These are phyloP conservation scores for Notothenia coriiceps DNA, from an alignment of 2,113 vertebrate genomes.

Conservation along the genomic window DNA sequence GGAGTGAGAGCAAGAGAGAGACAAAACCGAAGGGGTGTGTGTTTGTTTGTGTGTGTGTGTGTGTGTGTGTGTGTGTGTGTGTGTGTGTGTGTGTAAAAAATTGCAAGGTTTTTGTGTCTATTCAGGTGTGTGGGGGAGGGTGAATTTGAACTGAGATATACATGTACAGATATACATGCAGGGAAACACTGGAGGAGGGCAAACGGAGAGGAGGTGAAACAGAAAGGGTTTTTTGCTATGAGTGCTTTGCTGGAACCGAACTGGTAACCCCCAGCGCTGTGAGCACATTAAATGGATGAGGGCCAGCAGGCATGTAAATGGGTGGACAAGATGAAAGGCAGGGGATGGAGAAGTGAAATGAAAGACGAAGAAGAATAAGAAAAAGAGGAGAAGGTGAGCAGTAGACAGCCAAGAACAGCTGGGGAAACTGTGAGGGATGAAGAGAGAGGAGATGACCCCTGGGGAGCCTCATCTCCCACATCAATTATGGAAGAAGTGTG, in stretches of 20 bases:
- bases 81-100: conserved; percentile 15
- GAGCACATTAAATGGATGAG: conserved; percentile 71
- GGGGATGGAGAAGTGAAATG: conserved; percentile 57
- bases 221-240: conserved; percentile 29
- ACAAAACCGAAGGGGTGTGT: conserved; percentile 25
- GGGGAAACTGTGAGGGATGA: conserved; percentile 64
- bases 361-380: conserved; percentile 33
- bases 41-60: conserved; percentile 39
- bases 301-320: conserved; percentile 72
- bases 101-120: conserved; percentile 42
- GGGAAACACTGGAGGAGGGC: conserved; percentile 33
- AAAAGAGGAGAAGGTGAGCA: conserved; percentile 63
- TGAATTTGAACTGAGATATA: conserved; percentile 32
- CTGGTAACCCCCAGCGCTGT: conserved; percentile 55
- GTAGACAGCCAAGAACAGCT: conserved; percentile 70
- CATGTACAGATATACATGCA: conserved; percentile 43
- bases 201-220: conserved; percentile 45
- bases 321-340: conserved; percentile 72
- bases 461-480: conserved; percentile 74
- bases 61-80: conserved; percentile 31
- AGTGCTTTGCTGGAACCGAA: conserved; percentile 53
- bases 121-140: conserved; percentile 42
- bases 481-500: conserved; percentile 78
- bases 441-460: conserved; percentile 68
- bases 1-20: conserved; percentile 2